Conservation (phyloP, 2,113 vertebrate species). For the Sinosuthora webbiana region DNA sequence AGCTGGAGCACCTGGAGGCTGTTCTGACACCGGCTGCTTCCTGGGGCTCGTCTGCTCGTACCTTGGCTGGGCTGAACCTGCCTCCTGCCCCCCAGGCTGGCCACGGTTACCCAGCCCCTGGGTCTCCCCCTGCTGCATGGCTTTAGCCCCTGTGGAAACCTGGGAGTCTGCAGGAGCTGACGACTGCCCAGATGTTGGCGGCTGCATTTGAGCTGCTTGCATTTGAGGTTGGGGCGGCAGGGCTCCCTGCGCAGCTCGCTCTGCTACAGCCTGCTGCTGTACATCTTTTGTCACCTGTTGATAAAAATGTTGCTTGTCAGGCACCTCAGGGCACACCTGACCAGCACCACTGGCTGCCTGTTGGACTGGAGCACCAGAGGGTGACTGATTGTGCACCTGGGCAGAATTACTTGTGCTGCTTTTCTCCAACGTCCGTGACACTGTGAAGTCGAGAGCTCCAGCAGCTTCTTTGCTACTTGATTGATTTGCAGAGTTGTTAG, state of each 20-base stretch:
- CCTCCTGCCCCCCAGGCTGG: conserved; percentile 36
- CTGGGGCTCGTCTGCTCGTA: background rate
- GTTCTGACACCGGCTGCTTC: background rate
- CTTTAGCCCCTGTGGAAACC: conserved; percentile 36
- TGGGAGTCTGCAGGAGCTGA: conserved; percentile 26
- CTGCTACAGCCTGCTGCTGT: conserved; percentile 68
- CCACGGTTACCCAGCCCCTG: conserved; percentile 3
- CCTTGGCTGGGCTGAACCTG: background rate
- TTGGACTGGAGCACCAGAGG: conserved; percentile 41
- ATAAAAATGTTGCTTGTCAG: conserved; percentile 83
- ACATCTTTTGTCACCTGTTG: conserved; percentile 90
- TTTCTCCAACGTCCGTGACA: conserved; percentile 73
- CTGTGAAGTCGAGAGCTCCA: conserved; percentile 83
- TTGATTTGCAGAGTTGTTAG: background rate
- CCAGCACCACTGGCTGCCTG: conserved; percentile 26
- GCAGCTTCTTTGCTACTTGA: background rate
- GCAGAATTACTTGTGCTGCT: conserved; percentile 19
- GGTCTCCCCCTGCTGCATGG: conserved; percentile 7
- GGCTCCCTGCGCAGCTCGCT: conserved; percentile 41
- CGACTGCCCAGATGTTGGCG: background rate
- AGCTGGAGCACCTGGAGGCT: background rate
- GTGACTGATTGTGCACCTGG: conserved; percentile 12
- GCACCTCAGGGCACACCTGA: conserved; percentile 30
- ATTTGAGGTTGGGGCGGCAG: conserved; percentile 25
- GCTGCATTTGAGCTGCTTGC: background rate